Percentiles rank a stretch among this genome's conserved stretches.
Conservation (phyloP, 2,888 invertebrate species). For the Mechanitis mazaeus region DNA sequence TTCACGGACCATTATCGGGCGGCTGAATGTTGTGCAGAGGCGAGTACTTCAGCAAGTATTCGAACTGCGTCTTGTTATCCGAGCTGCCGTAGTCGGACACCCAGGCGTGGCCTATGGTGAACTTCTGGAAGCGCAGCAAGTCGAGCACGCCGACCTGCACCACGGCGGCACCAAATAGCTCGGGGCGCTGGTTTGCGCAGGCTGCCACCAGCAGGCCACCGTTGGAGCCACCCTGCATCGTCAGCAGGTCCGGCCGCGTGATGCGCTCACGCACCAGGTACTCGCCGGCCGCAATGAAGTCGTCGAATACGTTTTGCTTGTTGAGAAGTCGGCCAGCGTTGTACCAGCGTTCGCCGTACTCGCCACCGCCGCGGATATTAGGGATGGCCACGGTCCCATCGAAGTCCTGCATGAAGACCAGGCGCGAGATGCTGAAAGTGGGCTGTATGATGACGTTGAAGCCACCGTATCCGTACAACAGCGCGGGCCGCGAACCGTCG, state of each 20-base stretch:
- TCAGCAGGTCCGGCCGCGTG: slow-evolving; percentile 83
- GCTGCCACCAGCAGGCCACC: slow-evolving; percentile 97
- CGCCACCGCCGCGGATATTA: slow-evolving; percentile 97
- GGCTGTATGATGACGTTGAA: slow-evolving; percentile 96
- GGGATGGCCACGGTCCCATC: slow-evolving; percentile 93
- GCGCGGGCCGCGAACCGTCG: slow-evolving; percentile 86
- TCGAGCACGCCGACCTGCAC: slow-evolving; percentile 98
- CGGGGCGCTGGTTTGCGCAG: slow-evolving; percentile 95
- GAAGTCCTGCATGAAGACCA: slow-evolving; percentile 93
- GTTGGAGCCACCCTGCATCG: slow-evolving; percentile 97
- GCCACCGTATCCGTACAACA: slow-evolving; percentile 98
- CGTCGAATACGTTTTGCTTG: slow-evolving; percentile 98
- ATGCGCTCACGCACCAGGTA: slow-evolving; percentile 89
- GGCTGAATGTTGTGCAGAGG: slow-evolving; percentile 93
- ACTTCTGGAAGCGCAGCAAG: slow-evolving; percentile 98
- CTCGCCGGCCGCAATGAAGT: slow-evolving; percentile 95
- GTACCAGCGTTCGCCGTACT: slow-evolving; percentile 99
- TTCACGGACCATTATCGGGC: slow-evolving; percentile 69
- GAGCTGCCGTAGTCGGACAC: slow-evolving; percentile 96
- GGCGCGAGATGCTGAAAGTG: slow-evolving; percentile 88
- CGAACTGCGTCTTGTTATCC: slow-evolving; percentile 90
- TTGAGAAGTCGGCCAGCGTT: slow-evolving; percentile 92
- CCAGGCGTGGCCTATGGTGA: slow-evolving; percentile 99
- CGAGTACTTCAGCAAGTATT: slow-evolving; percentile 90
- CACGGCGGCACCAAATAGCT: slow-evolving; percentile 94